Conservation (phyloP, 2,113 vertebrate genomes). For the Lontra canadensis region DNA sequence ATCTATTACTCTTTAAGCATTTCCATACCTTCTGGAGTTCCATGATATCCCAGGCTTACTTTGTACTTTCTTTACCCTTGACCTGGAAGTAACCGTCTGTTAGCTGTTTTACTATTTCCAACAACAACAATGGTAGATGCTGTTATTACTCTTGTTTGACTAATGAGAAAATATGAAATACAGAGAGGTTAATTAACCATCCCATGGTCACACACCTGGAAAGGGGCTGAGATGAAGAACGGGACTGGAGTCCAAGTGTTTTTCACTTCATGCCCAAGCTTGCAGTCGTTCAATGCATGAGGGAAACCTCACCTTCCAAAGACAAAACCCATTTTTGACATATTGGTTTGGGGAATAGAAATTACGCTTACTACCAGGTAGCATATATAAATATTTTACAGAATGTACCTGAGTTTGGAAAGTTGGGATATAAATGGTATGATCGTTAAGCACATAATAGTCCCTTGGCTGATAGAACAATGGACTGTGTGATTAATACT, state of each 20-base stretch:
- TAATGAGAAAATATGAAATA: background rate
- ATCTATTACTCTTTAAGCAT: background rate
- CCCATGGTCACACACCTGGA: background rate
- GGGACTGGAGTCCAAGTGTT: background rate
- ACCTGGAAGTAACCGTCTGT: background rate
- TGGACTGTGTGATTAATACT: background rate
- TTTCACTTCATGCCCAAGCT: background rate
- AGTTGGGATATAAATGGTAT: background rate
- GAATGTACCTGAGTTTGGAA: background rate
- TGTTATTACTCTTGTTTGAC: background rate
- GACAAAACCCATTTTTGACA: background rate
- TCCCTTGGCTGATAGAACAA: conserved; percentile 17
- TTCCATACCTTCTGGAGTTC: background rate
- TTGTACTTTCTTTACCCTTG: background rate
- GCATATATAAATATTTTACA: background rate
- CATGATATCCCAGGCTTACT: background rate
- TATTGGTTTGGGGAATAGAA: background rate
- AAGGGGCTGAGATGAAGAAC: background rate
- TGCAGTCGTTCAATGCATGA: background rate
- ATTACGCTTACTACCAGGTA: background rate
- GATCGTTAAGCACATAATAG: background rate
- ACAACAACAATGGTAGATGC: background rate
- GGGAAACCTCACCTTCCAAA: background rate
- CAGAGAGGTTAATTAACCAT: background rate
- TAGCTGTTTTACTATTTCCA: background rate